Evolutionary conservation across 2,113 vertebrate genomes (phyloP).

Genomic region (Glareola pratincola): DNA sequence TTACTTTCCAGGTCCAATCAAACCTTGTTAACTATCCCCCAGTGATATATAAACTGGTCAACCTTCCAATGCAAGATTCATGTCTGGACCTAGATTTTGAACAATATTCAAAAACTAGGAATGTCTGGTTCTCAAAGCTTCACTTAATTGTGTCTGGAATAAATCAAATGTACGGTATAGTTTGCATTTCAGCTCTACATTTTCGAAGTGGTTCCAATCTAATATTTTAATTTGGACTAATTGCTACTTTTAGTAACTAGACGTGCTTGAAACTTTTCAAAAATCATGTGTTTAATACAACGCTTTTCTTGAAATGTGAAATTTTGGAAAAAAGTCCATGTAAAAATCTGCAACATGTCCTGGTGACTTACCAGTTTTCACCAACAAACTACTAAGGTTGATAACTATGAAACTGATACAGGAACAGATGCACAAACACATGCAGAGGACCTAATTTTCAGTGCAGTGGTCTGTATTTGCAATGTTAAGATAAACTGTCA

Average conservation of each 20-base stretch:
- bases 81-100: not conserved
- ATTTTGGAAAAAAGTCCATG: not conserved
- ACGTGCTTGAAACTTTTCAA: not conserved
- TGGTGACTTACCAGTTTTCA: not conserved
- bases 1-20: not conserved
- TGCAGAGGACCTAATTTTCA: not conserved
- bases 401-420: not conserved
- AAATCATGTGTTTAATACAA: not conserved
- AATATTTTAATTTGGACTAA: not conserved
- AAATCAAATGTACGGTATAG: not conserved
- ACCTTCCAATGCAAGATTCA: not conserved
- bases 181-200: not conserved
- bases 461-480: not conserved
- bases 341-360: not conserved
- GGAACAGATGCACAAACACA: not conserved
- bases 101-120: not conserved
- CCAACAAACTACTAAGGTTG: not conserved
- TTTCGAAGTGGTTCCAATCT: not conserved
- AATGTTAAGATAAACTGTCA: not conserved
- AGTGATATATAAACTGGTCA: not conserved
- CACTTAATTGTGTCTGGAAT: constrained; percentile 1
- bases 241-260: not conserved
- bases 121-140: not conserved
- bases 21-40: not conserved
- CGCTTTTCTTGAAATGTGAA: not conserved